Percentiles rank a stretch among this genome's conserved stretches.
Evolutionary conservation across 2,797 vertebrate species (phyloP).

Genomic region (Ctenosaura bakeri): DNA sequence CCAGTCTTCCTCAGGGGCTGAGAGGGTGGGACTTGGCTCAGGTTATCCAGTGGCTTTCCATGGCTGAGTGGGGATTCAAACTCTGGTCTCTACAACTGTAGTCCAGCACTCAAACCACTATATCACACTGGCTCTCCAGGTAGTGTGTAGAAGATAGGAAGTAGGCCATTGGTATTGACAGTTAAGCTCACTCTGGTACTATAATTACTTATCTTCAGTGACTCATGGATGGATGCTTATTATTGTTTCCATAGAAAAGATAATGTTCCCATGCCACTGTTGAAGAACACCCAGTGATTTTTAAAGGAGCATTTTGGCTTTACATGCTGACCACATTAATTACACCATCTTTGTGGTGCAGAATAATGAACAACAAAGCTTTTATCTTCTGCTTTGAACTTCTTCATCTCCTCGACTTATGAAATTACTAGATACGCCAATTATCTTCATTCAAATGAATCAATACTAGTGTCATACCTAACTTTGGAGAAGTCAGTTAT

Average conservation of each 20-base stretch:
- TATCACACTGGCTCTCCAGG: too few species aligned
- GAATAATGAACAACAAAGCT: background rate
- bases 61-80: too few species aligned
- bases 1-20: too few species aligned
- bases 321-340: background rate
- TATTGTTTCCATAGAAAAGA: background rate
- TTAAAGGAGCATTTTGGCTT: fast-evolving
- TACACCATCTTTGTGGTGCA: fast-evolving
- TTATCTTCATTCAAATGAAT: background rate
- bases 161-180: fast-evolving
- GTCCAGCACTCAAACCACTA: too few species aligned
- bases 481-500: background rate
- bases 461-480: background rate
- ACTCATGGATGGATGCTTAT: slow-evolving; percentile 16
- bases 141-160: background rate
- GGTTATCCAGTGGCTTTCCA: too few species aligned
- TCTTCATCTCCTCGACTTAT: background rate
- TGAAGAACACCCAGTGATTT: background rate
- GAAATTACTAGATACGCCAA: background rate
- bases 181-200: fast-evolving
- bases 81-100: too few species aligned
- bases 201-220: background rate
- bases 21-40: too few species aligned
- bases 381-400: fast-evolving
- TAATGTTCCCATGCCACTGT: fast-evolving